Evolutionary conservation across 2,888 invertebrate genomes (phyloP).

Genomic region (Mythimna albipuncta): DNA sequence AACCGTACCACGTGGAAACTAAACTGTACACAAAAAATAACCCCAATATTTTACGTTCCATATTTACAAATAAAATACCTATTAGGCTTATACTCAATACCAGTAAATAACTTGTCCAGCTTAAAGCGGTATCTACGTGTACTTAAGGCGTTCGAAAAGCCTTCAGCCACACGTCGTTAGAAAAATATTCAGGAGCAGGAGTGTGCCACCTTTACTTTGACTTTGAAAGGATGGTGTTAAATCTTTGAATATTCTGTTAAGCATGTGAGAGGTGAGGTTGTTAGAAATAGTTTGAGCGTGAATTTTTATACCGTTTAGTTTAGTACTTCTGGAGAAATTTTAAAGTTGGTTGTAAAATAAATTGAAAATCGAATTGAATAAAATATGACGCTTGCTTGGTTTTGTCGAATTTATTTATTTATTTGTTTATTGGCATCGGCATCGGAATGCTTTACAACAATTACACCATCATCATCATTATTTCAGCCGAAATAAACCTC

Average conservation of each 20-base stretch:
- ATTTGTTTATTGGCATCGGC: too few species aligned
- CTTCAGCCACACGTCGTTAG: constrained; percentile 44
- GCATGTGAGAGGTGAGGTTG: constrained; percentile 4
- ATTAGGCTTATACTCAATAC: constrained; percentile 50
- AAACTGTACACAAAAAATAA: not conserved
- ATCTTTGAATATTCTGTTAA: constrained; percentile 43
- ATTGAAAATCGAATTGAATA: not conserved
- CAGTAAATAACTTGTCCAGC: constrained; percentile 63
- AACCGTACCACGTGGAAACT: constrained; percentile 14
- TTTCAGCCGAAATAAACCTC: too few species aligned
- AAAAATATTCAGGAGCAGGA: constrained; percentile 54
- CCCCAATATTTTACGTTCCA: not conserved
- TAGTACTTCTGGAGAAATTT: not conserved
- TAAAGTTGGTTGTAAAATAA: not conserved
- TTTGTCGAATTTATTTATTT: too few species aligned
- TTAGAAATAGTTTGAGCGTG: constrained; percentile 14
- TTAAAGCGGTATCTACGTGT: constrained; percentile 53
- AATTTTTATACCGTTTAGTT: constrained; percentile 8
- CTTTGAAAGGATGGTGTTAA: constrained; percentile 32
- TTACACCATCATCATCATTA: too few species aligned
- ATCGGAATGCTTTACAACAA: too few species aligned
- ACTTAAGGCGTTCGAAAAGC: constrained; percentile 52
- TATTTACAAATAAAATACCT: constrained; percentile 32
- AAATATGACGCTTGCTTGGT: not conserved
- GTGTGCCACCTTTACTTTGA: constrained; percentile 47